Percentiles rank a stretch among this genome's conserved stretches.
phyloP scores from a whole-genome alignment of 2,888 invertebrate genomes.

The Cheilosia vernalis region DNA sequence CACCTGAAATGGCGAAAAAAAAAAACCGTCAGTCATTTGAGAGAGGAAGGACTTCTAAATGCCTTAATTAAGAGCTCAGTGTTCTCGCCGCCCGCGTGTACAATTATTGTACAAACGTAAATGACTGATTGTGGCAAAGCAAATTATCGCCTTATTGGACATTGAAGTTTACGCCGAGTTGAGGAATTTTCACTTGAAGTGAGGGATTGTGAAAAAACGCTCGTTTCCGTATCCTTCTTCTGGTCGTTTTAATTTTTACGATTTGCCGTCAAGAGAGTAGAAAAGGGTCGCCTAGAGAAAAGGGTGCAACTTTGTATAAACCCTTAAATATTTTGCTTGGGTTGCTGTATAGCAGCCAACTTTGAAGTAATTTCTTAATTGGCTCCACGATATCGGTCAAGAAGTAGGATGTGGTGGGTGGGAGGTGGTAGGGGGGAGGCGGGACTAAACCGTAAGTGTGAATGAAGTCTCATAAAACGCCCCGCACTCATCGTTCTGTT shows the following conservation, averaged over 20 bases:
- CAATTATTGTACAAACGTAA: conserved; percentile 65
- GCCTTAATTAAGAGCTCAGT: conserved; percentile 69
- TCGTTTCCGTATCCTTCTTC: conserved; percentile 28
- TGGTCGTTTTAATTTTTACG: conserved; percentile 12
- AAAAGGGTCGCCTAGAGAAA: conserved; percentile 9
- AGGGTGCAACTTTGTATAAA: conserved; percentile 32
- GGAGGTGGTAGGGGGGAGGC: neutral
- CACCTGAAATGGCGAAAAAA: conserved; percentile 28
- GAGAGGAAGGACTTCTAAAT: conserved; percentile 50
- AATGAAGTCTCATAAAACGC: neutral
- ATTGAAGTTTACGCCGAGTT: conserved; percentile 52
- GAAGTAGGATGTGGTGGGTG: neutral
- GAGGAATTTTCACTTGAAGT: conserved; percentile 52
- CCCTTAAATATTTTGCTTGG: conserved; percentile 28
- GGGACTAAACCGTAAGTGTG: neutral
- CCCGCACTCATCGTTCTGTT: conserved; percentile 39
- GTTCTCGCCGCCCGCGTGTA: conserved; percentile 32
- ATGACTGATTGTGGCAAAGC: conserved; percentile 65
- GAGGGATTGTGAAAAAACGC: conserved; percentile 38
- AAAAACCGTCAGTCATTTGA: conserved; percentile 17
- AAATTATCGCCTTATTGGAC: conserved; percentile 59
- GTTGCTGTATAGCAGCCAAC: neutral
- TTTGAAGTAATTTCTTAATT: conserved; percentile 52
- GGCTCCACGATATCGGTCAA: conserved; percentile 8
- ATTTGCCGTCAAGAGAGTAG: conserved; percentile 30